Conservation (phyloP, 2,797 vertebrate genomes). For the Chrosomus eos region DNA sequence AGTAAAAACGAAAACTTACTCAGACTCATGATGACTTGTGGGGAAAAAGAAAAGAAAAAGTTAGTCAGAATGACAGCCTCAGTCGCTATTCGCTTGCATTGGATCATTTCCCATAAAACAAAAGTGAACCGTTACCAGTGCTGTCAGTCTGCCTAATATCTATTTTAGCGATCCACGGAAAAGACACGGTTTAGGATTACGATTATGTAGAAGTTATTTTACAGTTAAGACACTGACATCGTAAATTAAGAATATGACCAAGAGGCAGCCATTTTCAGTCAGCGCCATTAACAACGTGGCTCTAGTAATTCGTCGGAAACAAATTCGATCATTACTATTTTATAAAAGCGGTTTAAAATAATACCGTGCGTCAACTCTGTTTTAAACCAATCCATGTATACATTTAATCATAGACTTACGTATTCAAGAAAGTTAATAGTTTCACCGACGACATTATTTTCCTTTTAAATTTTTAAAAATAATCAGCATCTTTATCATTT, state of each 20-base stretch:
- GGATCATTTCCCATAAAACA: not conserved
- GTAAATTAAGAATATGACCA: conserved; percentile 6
- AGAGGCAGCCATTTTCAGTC: conserved; percentile 72
- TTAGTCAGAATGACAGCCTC: not conserved
- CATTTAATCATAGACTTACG: not conserved
- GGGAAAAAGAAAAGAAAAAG: not conserved
- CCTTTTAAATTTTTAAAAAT: not conserved
- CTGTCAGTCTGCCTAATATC: not conserved
- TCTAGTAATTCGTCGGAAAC: not conserved
- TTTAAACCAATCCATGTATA: not conserved
- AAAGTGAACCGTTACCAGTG: not conserved
- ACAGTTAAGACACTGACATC: not conserved
- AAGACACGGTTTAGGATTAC: not conserved
- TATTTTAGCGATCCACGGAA: not conserved
- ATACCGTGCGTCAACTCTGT: not conserved
- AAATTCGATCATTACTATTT: not conserved
- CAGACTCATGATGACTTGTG: not conserved
- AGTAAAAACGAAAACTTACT: not conserved
- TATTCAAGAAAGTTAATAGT: not conserved
- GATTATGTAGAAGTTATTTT: not conserved
- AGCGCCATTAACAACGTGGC: conserved; percentile 71
- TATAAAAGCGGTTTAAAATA: not conserved
- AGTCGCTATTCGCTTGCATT: not conserved
- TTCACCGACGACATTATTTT: not conserved
- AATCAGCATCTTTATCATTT: not conserved